Conservation (phyloP, 2,797 vertebrate species). For the Phrynocephalus vlangalii region DNA sequence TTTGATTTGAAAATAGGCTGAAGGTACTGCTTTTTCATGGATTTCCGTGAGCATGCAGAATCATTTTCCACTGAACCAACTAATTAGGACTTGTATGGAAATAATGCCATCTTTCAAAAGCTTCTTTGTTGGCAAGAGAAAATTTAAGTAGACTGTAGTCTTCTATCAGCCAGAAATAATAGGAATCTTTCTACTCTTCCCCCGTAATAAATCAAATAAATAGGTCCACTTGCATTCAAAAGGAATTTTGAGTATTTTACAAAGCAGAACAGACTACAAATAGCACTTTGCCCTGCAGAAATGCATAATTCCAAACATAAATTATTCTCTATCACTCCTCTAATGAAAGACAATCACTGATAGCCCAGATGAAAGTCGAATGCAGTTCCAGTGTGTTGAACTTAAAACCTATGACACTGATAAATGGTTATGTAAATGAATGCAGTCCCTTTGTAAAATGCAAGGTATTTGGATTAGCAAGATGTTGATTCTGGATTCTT, state of each 20-base stretch:
- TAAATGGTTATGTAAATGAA: constrained; percentile 58
- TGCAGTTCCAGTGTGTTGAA: constrained; percentile 48
- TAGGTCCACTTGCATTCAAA: constrained; percentile 17
- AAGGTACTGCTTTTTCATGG: background rate
- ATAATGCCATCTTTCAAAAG: constrained; percentile 43
- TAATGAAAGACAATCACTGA: constrained; percentile 62
- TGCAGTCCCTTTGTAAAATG: constrained; percentile 40
- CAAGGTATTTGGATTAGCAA: constrained; percentile 47
- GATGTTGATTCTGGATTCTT: constrained; percentile 55
- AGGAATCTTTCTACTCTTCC: background rate
- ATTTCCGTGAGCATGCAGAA: constrained; percentile 34
- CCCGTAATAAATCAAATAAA: constrained; percentile 51
- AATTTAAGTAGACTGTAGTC: constrained; percentile 39
- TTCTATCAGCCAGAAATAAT: constrained; percentile 51
- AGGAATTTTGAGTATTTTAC: constrained; percentile 44
- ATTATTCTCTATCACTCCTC: constrained; percentile 44
- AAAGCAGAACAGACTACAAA: constrained; percentile 38
- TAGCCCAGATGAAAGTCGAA: constrained; percentile 64
- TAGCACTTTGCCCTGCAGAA: constrained; percentile 40
- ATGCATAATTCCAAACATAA: constrained; percentile 49
- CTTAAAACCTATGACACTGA: constrained; percentile 54
- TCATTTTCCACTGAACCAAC: constrained; percentile 13
- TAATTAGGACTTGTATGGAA: constrained; percentile 30
- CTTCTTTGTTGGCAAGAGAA: constrained; percentile 43
- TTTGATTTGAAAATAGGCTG: constrained; percentile 1